Evolutionary conservation across 2,888 invertebrate genomes (phyloP), one percentile per base, ranked within the genome.

Genomic region (Dinocampus coccinellae): DNA sequence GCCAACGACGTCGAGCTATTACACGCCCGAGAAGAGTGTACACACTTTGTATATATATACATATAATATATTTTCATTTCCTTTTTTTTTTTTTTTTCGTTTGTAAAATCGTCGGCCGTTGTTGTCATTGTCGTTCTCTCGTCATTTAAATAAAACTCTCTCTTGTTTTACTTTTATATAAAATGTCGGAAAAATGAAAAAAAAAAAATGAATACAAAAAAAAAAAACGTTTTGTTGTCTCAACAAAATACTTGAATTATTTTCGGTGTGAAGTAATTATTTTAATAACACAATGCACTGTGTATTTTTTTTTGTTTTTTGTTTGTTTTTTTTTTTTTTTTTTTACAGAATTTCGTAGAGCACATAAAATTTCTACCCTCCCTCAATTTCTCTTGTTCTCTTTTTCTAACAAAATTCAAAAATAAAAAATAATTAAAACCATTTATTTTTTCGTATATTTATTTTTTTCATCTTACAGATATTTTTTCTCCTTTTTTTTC

Each of bases 1-100:
- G 75, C 74, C 70, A 75, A 75, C 74, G 76, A 77, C 75, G 76
- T 78, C 74, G 72, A 73, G 70, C 73, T 71, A 74, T 77, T 73
- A 75, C 72, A 76, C 75, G 76, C 77, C 64, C 73, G 73, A 77
- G 62, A 74, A 72, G 76, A 68, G 20, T 58, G 53, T 60, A 33
- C 66, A 66, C 67, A 62, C 73, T n/a, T n/a, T n/a, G 36, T 26
- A 58, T 29, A 29, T 29, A n/a, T n/a, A 29, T 47, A 47, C 16
- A 47, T 47, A 16, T 47, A 16, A 47, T 47, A 47, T 47, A 47
- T n/a, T 16, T 39, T 39, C 39, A 39, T 47, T 16, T n/a, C 39
- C 39, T 39, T n/a, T n/a, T n/a, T 4, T 29, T n/a, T 47, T 47
- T 47, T 16, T 16, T 47, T 47, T 16, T 16, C 47, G n/a, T 64